Conservation (phyloP, 2,113 vertebrate genomes). For the Sceloporus undulatus region DNA sequence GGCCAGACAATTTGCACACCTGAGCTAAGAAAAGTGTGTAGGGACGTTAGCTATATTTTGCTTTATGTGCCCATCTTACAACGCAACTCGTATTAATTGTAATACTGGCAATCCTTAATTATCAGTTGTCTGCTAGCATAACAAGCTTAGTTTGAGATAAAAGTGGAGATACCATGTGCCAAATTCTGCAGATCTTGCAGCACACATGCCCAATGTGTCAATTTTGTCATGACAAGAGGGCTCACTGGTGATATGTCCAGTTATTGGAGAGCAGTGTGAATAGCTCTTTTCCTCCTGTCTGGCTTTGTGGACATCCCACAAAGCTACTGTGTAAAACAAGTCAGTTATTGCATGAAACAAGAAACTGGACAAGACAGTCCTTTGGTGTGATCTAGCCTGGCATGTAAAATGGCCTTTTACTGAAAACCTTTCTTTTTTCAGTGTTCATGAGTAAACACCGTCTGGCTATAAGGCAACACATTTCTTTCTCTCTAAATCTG, state of each 20-base stretch:
- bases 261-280: neutral
- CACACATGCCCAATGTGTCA: neutral
- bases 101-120: neutral
- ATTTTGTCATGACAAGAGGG: neutral
- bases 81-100: neutral
- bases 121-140: neutral
- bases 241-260: neutral
- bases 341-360: neutral
- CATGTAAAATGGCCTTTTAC: constrained; percentile 21
- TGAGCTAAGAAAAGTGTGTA: neutral
- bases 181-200: neutral
- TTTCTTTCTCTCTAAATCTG: constrained; percentile 21
- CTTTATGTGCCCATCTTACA: neutral
- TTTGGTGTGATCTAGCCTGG: neutral
- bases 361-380: neutral
- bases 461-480: neutral
- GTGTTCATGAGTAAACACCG: too few species aligned
- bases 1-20: too few species aligned
- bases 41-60: neutral
- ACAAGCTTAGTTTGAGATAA: neutral
- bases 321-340: too few species aligned
- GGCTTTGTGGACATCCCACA: neutral
- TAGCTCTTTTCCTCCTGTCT: neutral
- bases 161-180: neutral
- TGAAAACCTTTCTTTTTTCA: constrained; percentile 36